These are phyloP conservation scores for Montifringilla adamsi DNA, from an alignment of 2,113 vertebrate species.

Conservation along the genomic window DNA sequence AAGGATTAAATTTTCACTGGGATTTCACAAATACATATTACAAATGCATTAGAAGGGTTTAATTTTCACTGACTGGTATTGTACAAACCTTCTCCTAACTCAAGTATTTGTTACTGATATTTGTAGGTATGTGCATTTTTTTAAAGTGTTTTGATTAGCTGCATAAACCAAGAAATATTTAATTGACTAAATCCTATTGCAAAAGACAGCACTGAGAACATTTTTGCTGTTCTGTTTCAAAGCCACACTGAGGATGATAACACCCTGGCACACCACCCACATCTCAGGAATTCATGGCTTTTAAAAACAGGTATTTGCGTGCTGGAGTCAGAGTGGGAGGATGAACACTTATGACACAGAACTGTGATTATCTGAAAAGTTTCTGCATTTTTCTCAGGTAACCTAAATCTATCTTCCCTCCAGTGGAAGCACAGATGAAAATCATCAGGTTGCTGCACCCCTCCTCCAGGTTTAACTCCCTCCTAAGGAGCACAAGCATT, in stretches of 20 bases:
- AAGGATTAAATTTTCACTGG: neutral
- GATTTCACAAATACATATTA: neutral
- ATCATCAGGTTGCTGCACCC: neutral
- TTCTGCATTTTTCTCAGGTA: neutral
- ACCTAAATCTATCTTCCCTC: neutral
- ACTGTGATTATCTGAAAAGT: neutral
- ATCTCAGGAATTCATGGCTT: neutral
- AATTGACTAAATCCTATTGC: neutral
- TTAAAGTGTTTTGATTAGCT: neutral
- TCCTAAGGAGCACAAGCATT: neutral
- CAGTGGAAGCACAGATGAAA: neutral
- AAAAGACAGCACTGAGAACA: neutral
- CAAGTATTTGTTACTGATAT: neutral
- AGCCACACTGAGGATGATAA: neutral
- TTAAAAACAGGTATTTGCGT: neutral
- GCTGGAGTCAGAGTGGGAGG: neutral
- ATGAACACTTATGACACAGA: neutral
- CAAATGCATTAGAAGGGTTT: neutral
- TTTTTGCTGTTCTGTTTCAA: neutral
- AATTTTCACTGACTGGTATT: neutral
- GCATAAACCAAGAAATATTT: neutral
- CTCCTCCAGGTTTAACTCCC: neutral
- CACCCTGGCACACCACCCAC: fast-evolving
- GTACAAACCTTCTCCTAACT: neutral
- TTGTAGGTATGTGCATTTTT: neutral